A percentile compares a stretch with the other conserved stretches of the same genome.
Evolutionary conservation across 2,888 invertebrate species (phyloP).

Genomic region (Heterodera filipjevi): DNA sequence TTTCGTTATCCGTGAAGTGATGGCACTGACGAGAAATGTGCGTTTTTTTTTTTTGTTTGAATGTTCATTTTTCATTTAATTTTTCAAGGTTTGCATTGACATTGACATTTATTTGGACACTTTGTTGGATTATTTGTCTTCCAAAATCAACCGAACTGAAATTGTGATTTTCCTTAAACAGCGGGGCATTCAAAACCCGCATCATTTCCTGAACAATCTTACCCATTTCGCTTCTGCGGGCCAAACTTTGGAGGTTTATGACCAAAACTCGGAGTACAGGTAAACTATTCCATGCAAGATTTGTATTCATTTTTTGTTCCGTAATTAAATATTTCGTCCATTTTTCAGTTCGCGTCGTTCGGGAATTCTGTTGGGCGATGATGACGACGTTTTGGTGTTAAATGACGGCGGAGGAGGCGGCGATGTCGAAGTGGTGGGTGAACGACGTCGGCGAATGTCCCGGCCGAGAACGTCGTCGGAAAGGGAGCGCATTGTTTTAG

Average conservation of each 20-base stretch:
- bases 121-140: slow-evolving; percentile 29
- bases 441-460: background rate
- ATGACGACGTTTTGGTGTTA: slow-evolving; percentile 38
- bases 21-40: slow-evolving; percentile 36
- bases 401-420: slow-evolving; percentile 13
- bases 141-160: slow-evolving; percentile 28
- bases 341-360: slow-evolving; percentile 31
- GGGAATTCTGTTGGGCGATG: slow-evolving; percentile 25
- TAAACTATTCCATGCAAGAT: slow-evolving; percentile 35
- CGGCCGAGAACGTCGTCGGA: background rate
- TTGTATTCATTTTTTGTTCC: slow-evolving; percentile 24
- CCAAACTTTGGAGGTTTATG: slow-evolving; percentile 42
- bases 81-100: slow-evolving; percentile 22
- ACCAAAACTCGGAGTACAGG: slow-evolving; percentile 45
- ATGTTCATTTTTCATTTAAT: background rate
- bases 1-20: slow-evolving; percentile 40
- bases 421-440: slow-evolving; percentile 40
- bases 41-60: background rate
- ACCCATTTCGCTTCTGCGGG: slow-evolving; percentile 40
- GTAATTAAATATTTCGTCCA: background rate
- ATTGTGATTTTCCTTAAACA: slow-evolving; percentile 24
- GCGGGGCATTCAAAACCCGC: slow-evolving; percentile 37
- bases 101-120: slow-evolving; percentile 28
- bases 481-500: background rate
- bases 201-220: slow-evolving; percentile 44